Evolutionary conservation across 2,888 invertebrate genomes (phyloP), one percentile per base, ranked within the genome.

Genomic region (Erebia palarica): DNA sequence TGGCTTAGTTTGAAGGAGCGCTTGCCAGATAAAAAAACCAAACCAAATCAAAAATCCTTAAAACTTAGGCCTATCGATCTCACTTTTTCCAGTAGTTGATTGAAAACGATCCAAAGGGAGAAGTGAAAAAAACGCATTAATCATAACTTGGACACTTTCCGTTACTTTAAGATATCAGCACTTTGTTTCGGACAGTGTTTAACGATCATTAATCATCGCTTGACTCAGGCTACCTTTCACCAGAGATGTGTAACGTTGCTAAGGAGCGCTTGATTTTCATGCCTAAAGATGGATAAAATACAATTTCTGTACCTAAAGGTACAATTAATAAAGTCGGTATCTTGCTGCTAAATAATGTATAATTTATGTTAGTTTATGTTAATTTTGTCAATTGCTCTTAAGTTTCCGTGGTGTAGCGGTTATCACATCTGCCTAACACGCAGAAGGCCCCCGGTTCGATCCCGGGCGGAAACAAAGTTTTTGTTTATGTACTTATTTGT

Each of bases 401-500:
- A 72, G 96, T 96, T 96, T 96, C 95, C 96, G 96, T 96, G 96
- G 96, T 96, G 96, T 96, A 96, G 96, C 96, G 96, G 96, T 96
- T 96, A 96, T 96, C 96, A 96, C 96, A 96, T 96, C 96, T 96
- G 96, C 96, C 96, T 96, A 96, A 96, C 96, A 96, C 96, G 96
- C 96, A 96, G 96, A 96, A 96, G 96, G 96, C 95, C 96, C 96
- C 96, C 96, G 96, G 96, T 96, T 96, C 96, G 96, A 96, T 95
- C 96, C 96, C 96, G 96, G 96, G 96, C 96, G 96, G 95, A 96
- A 96, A 96, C 96, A 96, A 83, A 82, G 77, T 66, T 84, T 73
- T 71, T 60, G 57, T 57, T 18, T 5, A 18, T 5, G 27, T 4
- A 5, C 1, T 18, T 14, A 14, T 9, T 60, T 60, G 9, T 1